Evolutionary conservation across 92 coral and sea anemone genomes (phyloP).

Genomic region (Scolanthus callimorphus): DNA sequence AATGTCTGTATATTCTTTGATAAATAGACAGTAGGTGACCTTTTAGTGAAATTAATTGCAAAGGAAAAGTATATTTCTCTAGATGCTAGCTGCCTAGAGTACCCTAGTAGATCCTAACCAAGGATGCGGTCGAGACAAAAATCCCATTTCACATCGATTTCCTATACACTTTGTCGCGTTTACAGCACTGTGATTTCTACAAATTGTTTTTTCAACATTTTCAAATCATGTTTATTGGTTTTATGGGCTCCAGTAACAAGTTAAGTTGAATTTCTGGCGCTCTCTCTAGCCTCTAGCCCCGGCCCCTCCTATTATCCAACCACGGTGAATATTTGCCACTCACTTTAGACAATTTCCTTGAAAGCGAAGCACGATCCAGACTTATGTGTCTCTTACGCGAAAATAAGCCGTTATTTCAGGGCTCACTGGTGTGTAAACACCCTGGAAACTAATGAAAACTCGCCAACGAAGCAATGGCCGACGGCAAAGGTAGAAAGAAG

Average conservation of each 20-base stretch:
- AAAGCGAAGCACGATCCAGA: constrained; percentile 17
- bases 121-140: not conserved
- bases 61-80: too few relatives aligned
- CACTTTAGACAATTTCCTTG: constrained; percentile 19
- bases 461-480: constrained; percentile 75
- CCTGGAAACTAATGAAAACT: constrained; percentile 78
- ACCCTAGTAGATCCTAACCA: too few relatives aligned
- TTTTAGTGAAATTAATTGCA: too few relatives aligned
- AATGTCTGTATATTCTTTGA: too few relatives aligned
- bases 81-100: too few relatives aligned
- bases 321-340: constrained; percentile 32
- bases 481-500: constrained; percentile 52
- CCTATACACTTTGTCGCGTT: not conserved
- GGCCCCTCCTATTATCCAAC: constrained; percentile 62
- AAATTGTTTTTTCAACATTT: not conserved
- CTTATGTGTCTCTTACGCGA: constrained; percentile 50
- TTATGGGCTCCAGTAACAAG: not conserved
- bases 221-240: too few relatives aligned
- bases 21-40: too few relatives aligned
- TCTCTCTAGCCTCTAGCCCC: not conserved
- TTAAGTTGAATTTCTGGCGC: not conserved
- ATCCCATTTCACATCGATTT: not conserved
- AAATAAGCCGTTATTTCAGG: constrained; percentile 7
- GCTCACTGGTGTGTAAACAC: constrained; percentile 1
- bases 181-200: not conserved